Evolutionary conservation across 2,888 invertebrate species (phyloP).

Genomic region (Apamea monoglypha): DNA sequence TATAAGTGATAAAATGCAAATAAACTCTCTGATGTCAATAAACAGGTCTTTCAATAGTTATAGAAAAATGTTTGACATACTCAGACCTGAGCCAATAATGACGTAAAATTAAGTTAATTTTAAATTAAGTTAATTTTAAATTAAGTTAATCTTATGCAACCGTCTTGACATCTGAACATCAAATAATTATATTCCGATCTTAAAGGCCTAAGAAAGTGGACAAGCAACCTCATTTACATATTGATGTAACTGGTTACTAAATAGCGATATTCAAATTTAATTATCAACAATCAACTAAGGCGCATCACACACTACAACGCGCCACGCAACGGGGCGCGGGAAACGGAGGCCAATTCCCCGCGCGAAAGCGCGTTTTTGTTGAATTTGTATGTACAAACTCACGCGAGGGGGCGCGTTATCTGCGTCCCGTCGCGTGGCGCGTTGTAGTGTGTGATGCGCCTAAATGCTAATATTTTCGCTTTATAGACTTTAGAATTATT

Average conservation of each 20-base stretch:
- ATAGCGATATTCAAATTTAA: neutral
- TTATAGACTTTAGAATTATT: no score
- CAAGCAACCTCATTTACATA: constrained; percentile 15
- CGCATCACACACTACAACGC: no score
- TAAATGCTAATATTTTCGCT: neutral
- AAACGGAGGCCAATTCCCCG: no score
- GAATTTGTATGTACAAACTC: no score
- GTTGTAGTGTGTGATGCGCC: no score
- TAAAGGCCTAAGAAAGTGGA: constrained; percentile 29
- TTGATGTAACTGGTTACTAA: constrained; percentile 23
- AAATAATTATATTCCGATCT: neutral
- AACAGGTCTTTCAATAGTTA: neutral
- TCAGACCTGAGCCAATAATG: neutral
- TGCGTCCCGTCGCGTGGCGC: no score
- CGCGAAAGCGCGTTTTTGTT: no score
- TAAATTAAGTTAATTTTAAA: constrained; percentile 13
- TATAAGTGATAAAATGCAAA: neutral
- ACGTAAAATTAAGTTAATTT: constrained; percentile 14
- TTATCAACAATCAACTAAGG: constrained; percentile 4
- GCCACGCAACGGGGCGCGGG: no score
- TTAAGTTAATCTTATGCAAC: constrained; percentile 18
- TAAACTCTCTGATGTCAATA: neutral
- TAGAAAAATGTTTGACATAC: constrained; percentile 15
- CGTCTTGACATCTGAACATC: constrained; percentile 26
- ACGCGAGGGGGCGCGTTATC: no score